Evolutionary conservation across 1,140 invertebrate genomes (phyloP).

Genomic region (Chionoecetes opilio): DNA sequence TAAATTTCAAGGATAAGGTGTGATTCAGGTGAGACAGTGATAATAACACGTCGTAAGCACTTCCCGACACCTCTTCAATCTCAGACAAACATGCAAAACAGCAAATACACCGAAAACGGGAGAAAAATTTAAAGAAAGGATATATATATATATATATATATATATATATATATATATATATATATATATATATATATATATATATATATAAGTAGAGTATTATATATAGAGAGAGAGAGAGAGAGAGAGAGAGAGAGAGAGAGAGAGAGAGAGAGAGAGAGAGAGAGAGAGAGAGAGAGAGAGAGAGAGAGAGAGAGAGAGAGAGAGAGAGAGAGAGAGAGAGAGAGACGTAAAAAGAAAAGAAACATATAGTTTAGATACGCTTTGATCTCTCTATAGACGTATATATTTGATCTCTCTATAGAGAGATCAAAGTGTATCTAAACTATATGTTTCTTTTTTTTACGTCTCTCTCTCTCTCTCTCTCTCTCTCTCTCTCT

Average conservation of each 20-base stretch:
- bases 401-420: too few relatives aligned
- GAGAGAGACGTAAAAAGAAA: too few relatives aligned
- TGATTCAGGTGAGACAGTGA: conserved; percentile 56
- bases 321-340: not conserved
- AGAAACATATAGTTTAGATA: too few relatives aligned
- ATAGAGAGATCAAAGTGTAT: too few relatives aligned
- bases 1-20: conserved; percentile 56
- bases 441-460: too few relatives aligned
- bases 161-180: too few relatives aligned
- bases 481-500: not conserved
- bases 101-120: too few relatives aligned
- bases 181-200: too few relatives aligned
- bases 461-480: too few relatives aligned
- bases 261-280: not conserved
- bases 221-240: not conserved
- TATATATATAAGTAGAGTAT: too few relatives aligned
- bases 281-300: conserved; percentile 3
- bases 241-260: conserved; percentile 28
- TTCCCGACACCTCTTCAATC: conserved; percentile 36
- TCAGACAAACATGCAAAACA: not conserved
- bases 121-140: not conserved
- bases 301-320: not conserved
- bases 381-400: too few relatives aligned
- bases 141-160: too few relatives aligned
- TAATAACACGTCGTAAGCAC: conserved; percentile 42